Conservation (phyloP, 2,113 vertebrate species). For the Odontesthes bonariensis region DNA sequence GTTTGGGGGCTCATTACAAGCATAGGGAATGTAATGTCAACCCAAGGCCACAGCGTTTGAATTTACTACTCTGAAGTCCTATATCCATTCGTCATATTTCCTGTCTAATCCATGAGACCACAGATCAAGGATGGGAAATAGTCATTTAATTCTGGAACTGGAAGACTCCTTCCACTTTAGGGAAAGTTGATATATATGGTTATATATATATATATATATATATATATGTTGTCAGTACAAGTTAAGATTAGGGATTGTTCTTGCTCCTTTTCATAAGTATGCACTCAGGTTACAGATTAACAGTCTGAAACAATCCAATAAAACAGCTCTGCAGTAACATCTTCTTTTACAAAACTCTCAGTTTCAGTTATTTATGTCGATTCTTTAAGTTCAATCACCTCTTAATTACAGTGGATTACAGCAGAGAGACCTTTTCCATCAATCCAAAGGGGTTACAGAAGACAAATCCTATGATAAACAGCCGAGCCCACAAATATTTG, state of each 20-base stretch:
- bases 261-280: not conserved
- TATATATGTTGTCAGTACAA: not conserved
- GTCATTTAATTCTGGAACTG: conserved; percentile 40
- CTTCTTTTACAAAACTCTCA: conserved; percentile 7
- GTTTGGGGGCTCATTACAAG: conserved; percentile 75
- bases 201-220: no score
- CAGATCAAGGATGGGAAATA: conserved; percentile 48
- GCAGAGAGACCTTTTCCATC: not conserved
- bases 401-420: not conserved
- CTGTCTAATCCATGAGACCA: conserved; percentile 63
- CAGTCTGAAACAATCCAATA: not conserved
- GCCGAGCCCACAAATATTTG: no score
- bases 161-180: conserved; percentile 17
- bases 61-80: conserved; percentile 65
- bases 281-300: not conserved
- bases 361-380: not conserved
- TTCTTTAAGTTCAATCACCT: not conserved
- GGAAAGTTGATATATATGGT: conserved; percentile 1
- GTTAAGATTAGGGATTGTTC: not conserved
- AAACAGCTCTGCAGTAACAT: not conserved
- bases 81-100: conserved; percentile 69
- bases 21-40: conserved; percentile 73
- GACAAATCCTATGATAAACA: no score
- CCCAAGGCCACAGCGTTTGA: conserved; percentile 71
- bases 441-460: no score